These are phyloP conservation scores for Aethes cnicana DNA, from an alignment of 2,888 invertebrate species.

Conservation along the genomic window DNA sequence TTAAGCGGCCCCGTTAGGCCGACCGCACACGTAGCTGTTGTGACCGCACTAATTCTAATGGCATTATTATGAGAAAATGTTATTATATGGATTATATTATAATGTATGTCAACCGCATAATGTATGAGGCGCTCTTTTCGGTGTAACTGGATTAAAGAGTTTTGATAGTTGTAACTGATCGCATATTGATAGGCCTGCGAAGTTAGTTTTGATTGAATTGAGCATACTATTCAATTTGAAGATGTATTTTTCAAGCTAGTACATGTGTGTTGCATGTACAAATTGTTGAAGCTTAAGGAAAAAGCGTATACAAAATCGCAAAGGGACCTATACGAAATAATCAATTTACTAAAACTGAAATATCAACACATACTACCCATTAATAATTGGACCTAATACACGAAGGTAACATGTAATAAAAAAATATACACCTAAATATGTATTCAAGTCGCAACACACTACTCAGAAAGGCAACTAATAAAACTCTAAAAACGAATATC, in stretches of 20 bases:
- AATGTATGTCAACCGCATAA: constrained; percentile 75
- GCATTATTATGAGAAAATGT: constrained; percentile 78
- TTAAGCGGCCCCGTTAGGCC: constrained; percentile 28
- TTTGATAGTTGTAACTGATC: constrained; percentile 65
- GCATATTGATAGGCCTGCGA: too few relatives aligned
- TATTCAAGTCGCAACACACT: too few relatives aligned
- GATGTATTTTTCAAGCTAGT: not conserved
- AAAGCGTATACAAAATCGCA: too few relatives aligned
- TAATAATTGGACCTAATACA: too few relatives aligned
- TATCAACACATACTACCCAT: too few relatives aligned
- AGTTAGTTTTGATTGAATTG: not conserved
- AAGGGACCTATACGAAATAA: too few relatives aligned
- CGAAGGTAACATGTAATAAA: too few relatives aligned
- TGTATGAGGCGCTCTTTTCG: constrained; percentile 69
- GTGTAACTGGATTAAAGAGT: constrained; percentile 33
- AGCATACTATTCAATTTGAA: not conserved
- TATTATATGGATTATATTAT: constrained; percentile 77
- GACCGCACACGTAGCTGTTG: constrained; percentile 73
- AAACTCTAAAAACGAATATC: too few relatives aligned
- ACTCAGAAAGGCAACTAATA: too few relatives aligned
- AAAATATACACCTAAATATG: too few relatives aligned
- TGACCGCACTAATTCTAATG: constrained; percentile 78
- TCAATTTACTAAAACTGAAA: constrained; percentile 35
- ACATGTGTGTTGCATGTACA: too few relatives aligned
- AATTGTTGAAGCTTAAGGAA: too few relatives aligned